Evolutionary conservation across 2,113 vertebrate genomes (phyloP), one percentile per base, ranked within the genome.

Genomic region (Colistium nudipinnis): DNA sequence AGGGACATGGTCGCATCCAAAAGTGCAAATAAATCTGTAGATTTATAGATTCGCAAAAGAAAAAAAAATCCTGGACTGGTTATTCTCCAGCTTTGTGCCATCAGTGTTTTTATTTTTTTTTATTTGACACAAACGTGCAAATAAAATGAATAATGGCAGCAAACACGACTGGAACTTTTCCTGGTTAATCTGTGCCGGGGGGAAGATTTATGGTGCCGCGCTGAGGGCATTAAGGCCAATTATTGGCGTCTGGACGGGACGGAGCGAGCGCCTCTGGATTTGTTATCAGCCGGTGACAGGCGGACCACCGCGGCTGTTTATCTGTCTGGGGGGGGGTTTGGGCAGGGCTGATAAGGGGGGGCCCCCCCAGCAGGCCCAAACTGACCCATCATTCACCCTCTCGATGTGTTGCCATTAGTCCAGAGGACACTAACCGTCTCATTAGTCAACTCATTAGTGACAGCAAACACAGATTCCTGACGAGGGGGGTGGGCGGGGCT

Each of bases 391-490:
- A 87, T 87, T 74, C 81, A 83, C 55, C 61, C 72, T 69, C 87
- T 94, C 89, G 86, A 62, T 76, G 82, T 80, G 83, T 75, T 67
- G 62, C 91, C 94, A 92, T 94, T 91, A 93, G 91, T 92, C 90
- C 75, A 94, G 93, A 87, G 92, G 93, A 94, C 92, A 86, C 91
- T 94, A 96, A 95, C 94, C 92, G 93, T 94, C 95, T 96, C 94
- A 96, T 98, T 96, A 96, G 94, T 93, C 94, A 93, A 90, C 93
- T 96, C 94, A 94, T 96, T 96, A 96, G 94, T 84, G 92, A 93
- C 92, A 94, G 93, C 90, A 89, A 92, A 94, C 93, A 92, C 86
- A 86, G 92, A 92, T 91, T 90, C 86, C 89, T 93, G 93, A 94
- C 87, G 89, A 83, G 43, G 81, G 62, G 47, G 82, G 61, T 62